Evolutionary conservation across 2,113 vertebrate genomes (phyloP).

Genomic region (Leucopsar rothschildi): DNA sequence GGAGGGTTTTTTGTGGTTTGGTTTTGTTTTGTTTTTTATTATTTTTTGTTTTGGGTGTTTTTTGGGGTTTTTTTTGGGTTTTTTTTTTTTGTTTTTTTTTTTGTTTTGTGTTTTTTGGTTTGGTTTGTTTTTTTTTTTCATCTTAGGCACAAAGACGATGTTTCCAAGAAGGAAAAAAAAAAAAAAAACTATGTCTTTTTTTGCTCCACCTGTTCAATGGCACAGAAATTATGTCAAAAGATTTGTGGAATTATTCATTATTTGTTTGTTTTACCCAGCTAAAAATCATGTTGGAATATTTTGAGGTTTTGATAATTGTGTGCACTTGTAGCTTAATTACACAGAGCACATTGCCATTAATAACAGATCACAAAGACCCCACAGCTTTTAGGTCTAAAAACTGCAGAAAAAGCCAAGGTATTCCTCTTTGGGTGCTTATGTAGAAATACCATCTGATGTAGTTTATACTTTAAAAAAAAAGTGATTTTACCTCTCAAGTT

Average conservation of each 20-base stretch:
- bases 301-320: neutral
- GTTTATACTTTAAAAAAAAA: neutral
- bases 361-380: neutral
- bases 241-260: neutral
- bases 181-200: neutral
- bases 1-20: too few species aligned
- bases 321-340: neutral
- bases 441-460: neutral
- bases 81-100: too few species aligned
- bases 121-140: neutral
- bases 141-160: neutral
- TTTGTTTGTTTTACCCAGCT: neutral
- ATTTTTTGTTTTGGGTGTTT: too few species aligned
- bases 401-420: neutral
- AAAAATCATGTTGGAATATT: neutral
- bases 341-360: neutral
- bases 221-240: neutral
- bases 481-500: neutral
- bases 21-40: too few species aligned
- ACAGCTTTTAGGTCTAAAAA: neutral
- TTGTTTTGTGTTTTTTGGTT: too few species aligned
- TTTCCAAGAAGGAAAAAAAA: constrained; percentile 13
- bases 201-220: neutral
- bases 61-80: too few species aligned
- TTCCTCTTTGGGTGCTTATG: neutral